Evolutionary conservation across 2,113 vertebrate species (phyloP).

Genomic region (Camelus bactrianus): DNA sequence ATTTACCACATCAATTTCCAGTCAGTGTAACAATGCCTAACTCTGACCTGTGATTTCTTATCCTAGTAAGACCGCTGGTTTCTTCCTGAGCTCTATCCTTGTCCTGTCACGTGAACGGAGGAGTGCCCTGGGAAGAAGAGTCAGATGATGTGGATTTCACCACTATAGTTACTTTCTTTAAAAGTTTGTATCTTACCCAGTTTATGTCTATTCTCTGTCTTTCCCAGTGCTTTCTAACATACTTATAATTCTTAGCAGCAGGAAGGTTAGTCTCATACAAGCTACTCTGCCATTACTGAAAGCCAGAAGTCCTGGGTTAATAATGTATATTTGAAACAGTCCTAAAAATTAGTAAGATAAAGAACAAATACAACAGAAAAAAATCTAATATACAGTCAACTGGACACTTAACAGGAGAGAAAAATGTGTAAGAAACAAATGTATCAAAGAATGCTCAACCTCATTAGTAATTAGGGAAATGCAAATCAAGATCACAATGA

Average conservation of each 20-base stretch:
- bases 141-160: neutral
- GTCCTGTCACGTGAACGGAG: neutral
- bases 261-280: neutral
- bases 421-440: neutral
- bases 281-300: neutral
- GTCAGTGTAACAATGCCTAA: neutral
- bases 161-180: neutral
- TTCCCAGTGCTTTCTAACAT: neutral
- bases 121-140: neutral
- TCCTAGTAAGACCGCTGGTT: neutral
- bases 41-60: neutral
- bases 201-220: neutral
- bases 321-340: neutral
- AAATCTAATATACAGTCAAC: neutral
- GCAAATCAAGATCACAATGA: neutral
- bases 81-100: neutral
- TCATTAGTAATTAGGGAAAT: neutral
- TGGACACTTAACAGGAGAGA: neutral
- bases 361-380: neutral
- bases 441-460: neutral
- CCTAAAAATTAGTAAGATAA: slow-evolving; percentile 8
- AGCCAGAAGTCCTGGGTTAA: neutral
- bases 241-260: neutral
- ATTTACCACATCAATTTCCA: neutral
- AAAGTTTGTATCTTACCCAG: neutral